Percentiles rank a stretch among this genome's conserved stretches.
These are phyloP conservation scores for Neosilurus mollespiculum DNA, from an alignment of 2,797 vertebrate species.

Conservation along the genomic window DNA sequence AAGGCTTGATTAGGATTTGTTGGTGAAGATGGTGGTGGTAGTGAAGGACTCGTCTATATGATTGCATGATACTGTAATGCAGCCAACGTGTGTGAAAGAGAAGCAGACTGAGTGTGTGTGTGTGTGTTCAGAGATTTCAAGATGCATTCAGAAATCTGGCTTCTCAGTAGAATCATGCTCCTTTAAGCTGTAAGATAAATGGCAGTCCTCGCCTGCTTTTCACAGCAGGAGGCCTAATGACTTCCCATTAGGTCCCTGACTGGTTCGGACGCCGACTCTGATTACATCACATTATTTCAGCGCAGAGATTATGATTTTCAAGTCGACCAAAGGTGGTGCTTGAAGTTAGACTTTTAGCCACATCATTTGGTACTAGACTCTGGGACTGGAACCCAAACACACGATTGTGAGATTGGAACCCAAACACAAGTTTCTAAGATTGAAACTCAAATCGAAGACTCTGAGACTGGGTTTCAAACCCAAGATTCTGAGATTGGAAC, in stretches of 20 bases:
- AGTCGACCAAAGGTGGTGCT: neutral
- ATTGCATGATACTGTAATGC: constrained; percentile 17
- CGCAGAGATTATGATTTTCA: neutral
- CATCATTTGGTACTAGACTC: neutral
- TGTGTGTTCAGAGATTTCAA: neutral
- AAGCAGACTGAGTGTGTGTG: neutral
- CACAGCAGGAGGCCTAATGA: constrained; percentile 15
- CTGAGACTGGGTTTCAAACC: no score
- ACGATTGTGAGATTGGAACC: no score
- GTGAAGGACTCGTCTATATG: constrained; percentile 14
- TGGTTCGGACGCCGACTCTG: neutral
- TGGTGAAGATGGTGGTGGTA: constrained; percentile 22
- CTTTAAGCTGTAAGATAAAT: constrained; percentile 23
- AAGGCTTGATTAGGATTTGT: constrained; percentile 35
- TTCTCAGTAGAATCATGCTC: constrained; percentile 15
- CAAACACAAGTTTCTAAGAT: no score
- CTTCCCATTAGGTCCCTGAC: constrained; percentile 39
- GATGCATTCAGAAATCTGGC: neutral
- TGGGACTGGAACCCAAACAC: neutral
- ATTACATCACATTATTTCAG: neutral
- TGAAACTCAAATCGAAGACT: no score
- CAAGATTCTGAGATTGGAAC: neutral
- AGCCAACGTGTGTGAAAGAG: constrained; percentile 11
- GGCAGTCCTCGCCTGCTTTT: constrained; percentile 9
- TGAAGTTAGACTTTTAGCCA: neutral